phyloP scores from a whole-genome alignment of 2,113 vertebrate species.

The Trogon surrucura region DNA sequence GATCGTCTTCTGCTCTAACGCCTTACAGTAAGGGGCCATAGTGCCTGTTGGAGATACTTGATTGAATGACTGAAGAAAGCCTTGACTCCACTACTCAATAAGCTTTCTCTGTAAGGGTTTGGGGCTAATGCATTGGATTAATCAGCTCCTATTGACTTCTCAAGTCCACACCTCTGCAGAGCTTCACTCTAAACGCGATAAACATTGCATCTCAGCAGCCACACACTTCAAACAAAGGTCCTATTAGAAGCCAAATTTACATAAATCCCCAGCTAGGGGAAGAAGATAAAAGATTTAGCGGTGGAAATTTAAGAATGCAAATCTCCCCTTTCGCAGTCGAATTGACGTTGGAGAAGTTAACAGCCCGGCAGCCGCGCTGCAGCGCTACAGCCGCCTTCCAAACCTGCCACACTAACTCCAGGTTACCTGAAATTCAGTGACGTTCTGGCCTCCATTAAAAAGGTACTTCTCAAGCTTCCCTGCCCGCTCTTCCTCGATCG shows the following conservation, averaged over 20 bases:
- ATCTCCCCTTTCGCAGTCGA: neutral
- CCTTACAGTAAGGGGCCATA: neutral
- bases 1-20: neutral
- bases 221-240: neutral
- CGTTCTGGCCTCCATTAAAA: neutral
- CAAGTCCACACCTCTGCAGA: slow-evolving; percentile 17
- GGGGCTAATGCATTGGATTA: slow-evolving; percentile 52
- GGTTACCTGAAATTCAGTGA: neutral
- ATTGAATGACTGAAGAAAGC: slow-evolving; percentile 30
- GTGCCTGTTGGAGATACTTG: neutral
- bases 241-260: neutral
- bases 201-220: neutral
- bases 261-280: neutral
- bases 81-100: neutral
- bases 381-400: neutral
- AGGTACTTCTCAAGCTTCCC: neutral
- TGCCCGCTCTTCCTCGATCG: neutral
- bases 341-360: neutral
- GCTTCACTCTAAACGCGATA: neutral
- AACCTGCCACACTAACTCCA: neutral
- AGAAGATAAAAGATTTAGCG: neutral
- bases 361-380: neutral
- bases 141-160: slow-evolving; percentile 43
- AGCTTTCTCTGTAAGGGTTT: neutral
- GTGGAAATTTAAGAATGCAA: neutral